These are phyloP conservation scores for Phlogophora meticulosa DNA, from an alignment of 2,888 invertebrate species.

Conservation along the genomic window DNA sequence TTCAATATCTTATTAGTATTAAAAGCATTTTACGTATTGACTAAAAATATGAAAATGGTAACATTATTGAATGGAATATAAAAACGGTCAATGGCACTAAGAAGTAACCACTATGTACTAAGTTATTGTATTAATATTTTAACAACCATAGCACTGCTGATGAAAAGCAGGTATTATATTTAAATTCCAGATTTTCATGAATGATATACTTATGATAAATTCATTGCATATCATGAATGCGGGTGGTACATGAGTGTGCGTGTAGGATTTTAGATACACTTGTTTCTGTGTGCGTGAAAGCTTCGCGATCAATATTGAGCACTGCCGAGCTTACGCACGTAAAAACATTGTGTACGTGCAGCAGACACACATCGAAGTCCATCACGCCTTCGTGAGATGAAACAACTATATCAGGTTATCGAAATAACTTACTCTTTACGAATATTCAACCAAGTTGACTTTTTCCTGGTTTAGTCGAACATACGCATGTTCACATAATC, in stretches of 20 bases:
- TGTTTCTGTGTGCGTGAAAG: no score
- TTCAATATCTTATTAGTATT: conserved; percentile 67
- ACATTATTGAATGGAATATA: conserved; percentile 67
- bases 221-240: no score
- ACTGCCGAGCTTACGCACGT: no score
- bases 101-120: conserved; percentile 60
- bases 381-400: no score
- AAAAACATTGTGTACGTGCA: no score
- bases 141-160: conserved; percentile 30
- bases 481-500: background rate
- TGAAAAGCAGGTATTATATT: background rate
- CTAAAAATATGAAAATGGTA: conserved; percentile 70
- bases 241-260: no score
- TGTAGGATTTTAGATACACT: no score
- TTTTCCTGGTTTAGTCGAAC: conserved; percentile 4
- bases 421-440: background rate
- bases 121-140: conserved; percentile 22
- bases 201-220: background rate
- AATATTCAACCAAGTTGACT: background rate
- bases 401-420: no score
- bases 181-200: background rate
- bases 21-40: conserved; percentile 68
- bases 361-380: no score
- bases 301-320: no score
- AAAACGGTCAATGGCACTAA: conserved; percentile 71